These are phyloP conservation scores for Pachydiplax longipennis DNA, from an alignment of 2,888 invertebrate genomes.

Conservation along the genomic window DNA sequence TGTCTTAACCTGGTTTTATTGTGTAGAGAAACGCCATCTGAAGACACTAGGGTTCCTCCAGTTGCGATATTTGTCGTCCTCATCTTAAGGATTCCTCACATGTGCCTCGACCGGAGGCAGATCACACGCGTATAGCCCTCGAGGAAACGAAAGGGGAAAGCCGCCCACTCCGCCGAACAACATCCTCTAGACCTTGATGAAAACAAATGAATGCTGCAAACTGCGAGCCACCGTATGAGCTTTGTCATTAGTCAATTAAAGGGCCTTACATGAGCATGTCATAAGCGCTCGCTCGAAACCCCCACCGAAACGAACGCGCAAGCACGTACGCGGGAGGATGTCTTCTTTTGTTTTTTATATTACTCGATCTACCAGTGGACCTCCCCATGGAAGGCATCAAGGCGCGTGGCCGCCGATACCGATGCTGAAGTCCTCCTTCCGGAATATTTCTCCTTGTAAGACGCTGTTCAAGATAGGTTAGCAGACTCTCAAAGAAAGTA, in stretches of 20 bases:
- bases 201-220: not conserved
- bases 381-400: not conserved
- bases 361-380: not conserved
- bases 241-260: conserved; percentile 1
- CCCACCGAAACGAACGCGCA: not conserved
- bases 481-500: too few species aligned
- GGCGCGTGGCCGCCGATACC: not conserved
- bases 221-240: not conserved
- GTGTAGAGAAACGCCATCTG: too few species aligned
- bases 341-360: not conserved
- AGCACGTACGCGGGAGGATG: not conserved
- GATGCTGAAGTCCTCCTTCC: not conserved
- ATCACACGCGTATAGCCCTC: not conserved
- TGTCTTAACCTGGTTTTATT: too few species aligned
- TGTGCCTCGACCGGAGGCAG: not conserved
- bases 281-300: not conserved
- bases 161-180: not conserved
- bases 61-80: too few species aligned
- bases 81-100: too few species aligned
- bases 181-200: not conserved
- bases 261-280: not conserved
- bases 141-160: not conserved
- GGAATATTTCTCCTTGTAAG: not conserved
- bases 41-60: too few species aligned
- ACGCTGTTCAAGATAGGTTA: too few species aligned